Conservation (phyloP, 1,140 invertebrate genomes). For the Euura saliciscinereae region DNA sequence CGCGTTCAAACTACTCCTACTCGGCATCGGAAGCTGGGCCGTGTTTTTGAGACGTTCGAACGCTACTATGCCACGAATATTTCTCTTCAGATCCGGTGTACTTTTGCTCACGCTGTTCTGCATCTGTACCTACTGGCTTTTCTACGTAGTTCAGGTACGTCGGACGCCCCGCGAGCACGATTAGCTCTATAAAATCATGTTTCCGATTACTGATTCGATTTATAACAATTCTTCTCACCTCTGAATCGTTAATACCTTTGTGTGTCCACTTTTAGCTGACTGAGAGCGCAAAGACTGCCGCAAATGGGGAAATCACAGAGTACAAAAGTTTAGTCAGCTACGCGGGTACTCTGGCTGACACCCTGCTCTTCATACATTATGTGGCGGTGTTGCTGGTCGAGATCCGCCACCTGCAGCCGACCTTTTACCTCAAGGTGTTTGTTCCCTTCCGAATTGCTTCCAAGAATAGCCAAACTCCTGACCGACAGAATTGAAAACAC, state of each 20-base stretch:
- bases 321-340: constrained; percentile 89
- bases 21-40: constrained; percentile 94
- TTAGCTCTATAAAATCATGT: constrained; percentile 12
- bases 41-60: constrained; percentile 76
- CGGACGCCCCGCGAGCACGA: constrained; percentile 17
- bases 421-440: constrained; percentile 84
- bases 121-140: constrained; percentile 96
- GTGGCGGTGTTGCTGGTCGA: constrained; percentile 91
- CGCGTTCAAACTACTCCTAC: constrained; percentile 88
- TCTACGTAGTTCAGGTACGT: constrained; percentile 85
- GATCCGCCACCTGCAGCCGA: constrained; percentile 87
- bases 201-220: constrained; percentile 14
- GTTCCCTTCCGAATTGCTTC: neutral
- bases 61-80: constrained; percentile 92
- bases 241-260: constrained; percentile 24
- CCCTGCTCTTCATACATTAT: constrained; percentile 94
- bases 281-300: constrained; percentile 77
- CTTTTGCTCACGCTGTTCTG: constrained; percentile 89
- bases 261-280: constrained; percentile 67
- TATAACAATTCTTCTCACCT: constrained; percentile 29
- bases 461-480: neutral
- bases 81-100: constrained; percentile 87
- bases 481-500: neutral
- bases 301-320: constrained; percentile 77
- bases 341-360: constrained; percentile 89